Base-by-base conservation (phyloP, 2,888 invertebrate genomes). In the Pseudoips prasinana region DNA sequence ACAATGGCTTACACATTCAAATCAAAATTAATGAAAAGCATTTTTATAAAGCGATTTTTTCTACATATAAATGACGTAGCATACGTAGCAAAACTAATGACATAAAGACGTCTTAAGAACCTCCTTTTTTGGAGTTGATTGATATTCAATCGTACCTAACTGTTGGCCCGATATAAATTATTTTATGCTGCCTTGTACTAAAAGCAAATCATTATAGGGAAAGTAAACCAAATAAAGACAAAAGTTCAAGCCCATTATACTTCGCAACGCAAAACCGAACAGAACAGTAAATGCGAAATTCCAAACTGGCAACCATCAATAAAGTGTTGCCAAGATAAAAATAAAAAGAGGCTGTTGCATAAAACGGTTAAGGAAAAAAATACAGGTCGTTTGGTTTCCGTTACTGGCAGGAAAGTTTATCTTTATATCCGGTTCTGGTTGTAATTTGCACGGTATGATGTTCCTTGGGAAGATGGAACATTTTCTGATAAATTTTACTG, bases 321-420 rank as follows among this genome's bases (percentile, higher is more conserved):
- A 42, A 45, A 22, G 38, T 33, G 44, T 43, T 36, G 20, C 23
- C 4, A 23, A 53, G 44, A 50, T 50, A 46, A 46, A 46, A 42
- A 32, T 11, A 23, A 36, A 42, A 33, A 40, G 14, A 40, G 30
- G 7, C 4, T 20, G 28, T 38, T 42, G 39, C 35, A 46, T 32
- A 26, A 30, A 33, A 40, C 29, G 28, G 27, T 53, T 43, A 35
- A 36, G 36, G 43, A 32, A 43, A n/a, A n/a, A n/a, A 49, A 41
- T 18, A 19, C 38, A 26, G 22, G 9, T 24, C 25, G 26, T 39
- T 37, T 17, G 24, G 20, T 33, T 23, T 32, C 29, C 30, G 14
- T 14, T 10, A 34, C 20, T 33, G 26, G 33, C 29, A 38, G 25
- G 7, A 25, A 42, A 47, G 36, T 38, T 37, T 40, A 40, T 45